Percentiles rank a stretch among this genome's conserved stretches.
Conservation (phyloP, 2,888 invertebrate species). For the Isotomurus palustris region DNA sequence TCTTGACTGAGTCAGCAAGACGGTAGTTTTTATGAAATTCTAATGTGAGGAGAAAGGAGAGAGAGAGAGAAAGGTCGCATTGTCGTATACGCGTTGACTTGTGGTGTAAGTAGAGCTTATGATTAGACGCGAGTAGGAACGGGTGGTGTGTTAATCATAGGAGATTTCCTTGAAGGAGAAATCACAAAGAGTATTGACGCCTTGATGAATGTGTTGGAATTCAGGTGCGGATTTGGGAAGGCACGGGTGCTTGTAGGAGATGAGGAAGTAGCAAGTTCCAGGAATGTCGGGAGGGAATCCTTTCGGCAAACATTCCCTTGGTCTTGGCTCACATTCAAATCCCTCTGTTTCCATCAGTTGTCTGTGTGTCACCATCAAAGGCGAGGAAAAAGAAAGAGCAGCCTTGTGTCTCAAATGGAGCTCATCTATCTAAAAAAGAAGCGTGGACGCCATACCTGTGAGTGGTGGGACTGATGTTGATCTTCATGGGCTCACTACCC, state of each 20-base stretch:
- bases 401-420: too few relatives aligned
- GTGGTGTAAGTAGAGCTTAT: too few relatives aligned
- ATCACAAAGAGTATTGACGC: slow-evolving; percentile 28
- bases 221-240: slow-evolving; percentile 60
- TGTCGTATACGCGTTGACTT: too few relatives aligned
- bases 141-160: too few relatives aligned
- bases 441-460: slow-evolving; percentile 64
- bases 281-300: slow-evolving; percentile 73
- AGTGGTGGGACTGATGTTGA: slow-evolving; percentile 91
- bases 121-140: too few relatives aligned
- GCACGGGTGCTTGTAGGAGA: slow-evolving; percentile 68
- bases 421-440: neutral
- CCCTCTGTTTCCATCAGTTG: slow-evolving; percentile 70
- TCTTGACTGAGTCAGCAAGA: too few relatives aligned
- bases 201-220: slow-evolving; percentile 65
- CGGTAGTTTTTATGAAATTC: too few relatives aligned
- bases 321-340: slow-evolving; percentile 70
- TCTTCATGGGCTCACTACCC: slow-evolving; percentile 80
- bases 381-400: too few relatives aligned
- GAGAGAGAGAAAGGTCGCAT: too few relatives aligned
- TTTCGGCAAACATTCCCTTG: slow-evolving; percentile 72
- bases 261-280: slow-evolving; percentile 81
- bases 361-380: too few relatives aligned
- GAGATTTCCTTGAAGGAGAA: slow-evolving; percentile 13
- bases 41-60: too few relatives aligned